A percentile compares a stretch with the other conserved stretches of the same genome.
Evolutionary conservation across 2,888 invertebrate species (phyloP).

Genomic region (Scaptomyza polygonia): DNA sequence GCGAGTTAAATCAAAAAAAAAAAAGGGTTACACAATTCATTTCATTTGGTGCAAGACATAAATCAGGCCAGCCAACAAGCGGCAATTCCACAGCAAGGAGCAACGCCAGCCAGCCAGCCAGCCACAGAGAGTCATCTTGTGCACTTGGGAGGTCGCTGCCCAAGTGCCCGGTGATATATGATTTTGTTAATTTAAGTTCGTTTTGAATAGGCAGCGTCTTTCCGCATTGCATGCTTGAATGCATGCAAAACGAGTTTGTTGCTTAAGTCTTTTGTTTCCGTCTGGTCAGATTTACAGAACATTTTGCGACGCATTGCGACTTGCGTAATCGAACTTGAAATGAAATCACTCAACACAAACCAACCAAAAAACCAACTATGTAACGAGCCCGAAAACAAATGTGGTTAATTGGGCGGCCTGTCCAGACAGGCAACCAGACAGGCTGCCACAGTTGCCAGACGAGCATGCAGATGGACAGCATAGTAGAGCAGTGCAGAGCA

Average conservation of each 20-base stretch:
- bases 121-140: conserved; percentile 42
- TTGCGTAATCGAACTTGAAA: conserved; percentile 69
- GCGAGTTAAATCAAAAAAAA: conserved; percentile 32
- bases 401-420: conserved; percentile 68
- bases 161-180: conserved; percentile 70
- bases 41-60: conserved; percentile 79
- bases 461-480: conserved; percentile 30
- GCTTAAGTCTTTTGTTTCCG: conserved; percentile 62
- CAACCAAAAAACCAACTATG: conserved; percentile 21
- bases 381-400: conserved; percentile 54
- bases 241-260: conserved; percentile 63
- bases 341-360: conserved; percentile 43
- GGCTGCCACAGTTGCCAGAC: conserved; percentile 31
- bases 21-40: conserved; percentile 78
- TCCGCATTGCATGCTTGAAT: conserved; percentile 12
- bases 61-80: conserved; percentile 77
- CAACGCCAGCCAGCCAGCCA: conserved; percentile 10
- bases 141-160: conserved; percentile 66
- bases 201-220: conserved; percentile 50
- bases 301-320: conserved; percentile 24
- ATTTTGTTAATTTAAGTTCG: conserved; percentile 74
- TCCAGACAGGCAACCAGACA: conserved; percentile 28
- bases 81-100: conserved; percentile 40
- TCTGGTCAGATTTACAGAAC: conserved; percentile 54
- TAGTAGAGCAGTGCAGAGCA: conserved; percentile 5